Evolutionary conservation across 2,113 vertebrate genomes (phyloP), one percentile per base, ranked within the genome.

Genomic region (Garra rufa): DNA sequence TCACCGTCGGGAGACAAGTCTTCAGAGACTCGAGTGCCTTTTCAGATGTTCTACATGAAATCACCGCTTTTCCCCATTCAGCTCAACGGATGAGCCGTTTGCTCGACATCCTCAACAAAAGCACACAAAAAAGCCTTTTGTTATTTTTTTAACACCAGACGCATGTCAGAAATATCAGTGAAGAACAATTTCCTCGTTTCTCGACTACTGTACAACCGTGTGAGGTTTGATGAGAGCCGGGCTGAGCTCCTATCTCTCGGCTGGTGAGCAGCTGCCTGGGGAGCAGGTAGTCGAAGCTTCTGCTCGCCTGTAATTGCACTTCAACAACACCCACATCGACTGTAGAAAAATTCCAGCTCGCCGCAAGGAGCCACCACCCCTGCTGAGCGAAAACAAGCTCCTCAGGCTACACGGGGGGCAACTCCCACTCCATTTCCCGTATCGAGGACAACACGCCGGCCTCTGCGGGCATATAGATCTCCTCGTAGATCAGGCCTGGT

Each of bases 271-370:
- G 65, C 76, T 86, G 85, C 86, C 89, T 85, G 85, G 83, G 83
- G 85, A 86, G 83, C 65, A 86, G 81, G 76, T 86, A 85, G 82
- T 79, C 85, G 59, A 61, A 82, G 85, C 85, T 87, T 89, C 83
- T 87, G 85, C 87, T 89, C n/a, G 26, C 55, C 83, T 81, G 88
- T 87, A 90, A 88, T 87, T 88, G 82, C 82, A 57, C 85, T 84
- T 83, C 85, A 88, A 89, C 86, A 89, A 85, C 82, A 83, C 83
- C 67, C 81, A 50, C 75, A 81, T 69, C 52, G 82, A 80, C 70
- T 69, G 79, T 19, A 85, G 76, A 83, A 87, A 82, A 81, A 83
- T 78, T 79, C 82, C 75, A 67, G 69, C 82, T 55, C 73, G 9
- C 75, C 5, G 59, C 38, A 11, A 83, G 85, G 28, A 90, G 55